Percentiles rank a stretch among this genome's conserved stretches.
Conservation (phyloP, 2,888 invertebrate genomes). For the Harpalus rufipes region DNA sequence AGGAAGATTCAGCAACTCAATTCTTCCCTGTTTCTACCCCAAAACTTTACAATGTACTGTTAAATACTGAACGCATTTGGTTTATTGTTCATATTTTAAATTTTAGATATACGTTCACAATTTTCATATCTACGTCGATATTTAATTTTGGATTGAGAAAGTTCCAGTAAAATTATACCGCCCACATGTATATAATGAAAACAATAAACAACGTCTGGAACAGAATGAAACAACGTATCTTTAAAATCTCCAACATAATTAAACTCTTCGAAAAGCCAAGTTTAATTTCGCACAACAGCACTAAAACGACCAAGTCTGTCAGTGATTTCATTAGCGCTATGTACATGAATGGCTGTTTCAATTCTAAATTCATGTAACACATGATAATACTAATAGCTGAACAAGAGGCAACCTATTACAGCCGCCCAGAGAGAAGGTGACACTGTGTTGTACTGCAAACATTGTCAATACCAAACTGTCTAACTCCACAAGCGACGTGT, state of each 20-base stretch:
- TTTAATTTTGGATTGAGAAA: neutral
- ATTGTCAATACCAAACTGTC: neutral
- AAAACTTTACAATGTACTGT: no score
- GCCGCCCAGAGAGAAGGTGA: slow-evolving; percentile 26
- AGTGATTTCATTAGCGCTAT: slow-evolving; percentile 61
- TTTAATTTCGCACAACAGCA: slow-evolving; percentile 55
- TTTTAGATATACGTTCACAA: no score
- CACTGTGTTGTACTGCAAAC: neutral
- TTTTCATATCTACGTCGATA: no score
- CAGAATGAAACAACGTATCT: slow-evolving; percentile 37
- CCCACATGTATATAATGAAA: slow-evolving; percentile 28
- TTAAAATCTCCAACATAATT: slow-evolving; percentile 45
- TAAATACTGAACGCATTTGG: no score
- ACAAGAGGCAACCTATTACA: slow-evolving; percentile 63
- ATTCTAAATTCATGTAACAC: slow-evolving; percentile 65
- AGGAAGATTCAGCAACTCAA: no score
- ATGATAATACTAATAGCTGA: slow-evolving; percentile 63
- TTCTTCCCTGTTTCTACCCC: no score
- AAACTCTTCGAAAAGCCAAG: slow-evolving; percentile 47
- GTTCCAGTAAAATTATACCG: neutral
- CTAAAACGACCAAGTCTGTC: slow-evolving; percentile 57
- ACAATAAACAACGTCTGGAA: slow-evolving; percentile 19
- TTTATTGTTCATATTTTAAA: no score
- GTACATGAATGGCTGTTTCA: slow-evolving; percentile 64
- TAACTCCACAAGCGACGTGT: slow-evolving; percentile 42